These are phyloP conservation scores for Mimachlamys varia DNA, from an alignment of 2,888 invertebrate genomes.

Conservation along the genomic window DNA sequence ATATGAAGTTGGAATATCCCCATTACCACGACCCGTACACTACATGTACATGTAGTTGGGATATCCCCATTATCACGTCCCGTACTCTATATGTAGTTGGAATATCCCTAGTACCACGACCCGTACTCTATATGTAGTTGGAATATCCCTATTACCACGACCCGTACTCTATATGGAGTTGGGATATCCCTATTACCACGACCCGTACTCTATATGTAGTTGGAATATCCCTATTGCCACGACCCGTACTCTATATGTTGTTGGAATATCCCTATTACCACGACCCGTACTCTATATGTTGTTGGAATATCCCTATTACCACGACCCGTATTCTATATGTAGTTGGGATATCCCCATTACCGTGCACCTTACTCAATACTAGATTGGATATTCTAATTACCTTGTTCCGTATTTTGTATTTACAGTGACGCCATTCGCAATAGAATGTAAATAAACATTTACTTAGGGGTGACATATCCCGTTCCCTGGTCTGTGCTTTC, in stretches of 20 bases:
- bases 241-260: neutral
- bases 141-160: neutral
- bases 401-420: neutral
- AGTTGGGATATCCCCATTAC: neutral
- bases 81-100: constrained; percentile 7
- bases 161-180: neutral
- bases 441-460: no score
- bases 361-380: no score
- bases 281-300: neutral
- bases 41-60: neutral
- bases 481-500: no score
- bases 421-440: no score
- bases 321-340: neutral
- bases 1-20: neutral
- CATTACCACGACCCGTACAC: neutral
- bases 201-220: neutral
- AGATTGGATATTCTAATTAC: no score
- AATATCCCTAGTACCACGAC: neutral
- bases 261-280: neutral
- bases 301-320: neutral
- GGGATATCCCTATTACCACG: neutral
- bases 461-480: no score
- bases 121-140: neutral
- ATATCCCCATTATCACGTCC: neutral
- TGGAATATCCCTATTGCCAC: neutral